Conservation (phyloP, 2,797 vertebrate species). For the Coreius guichenoti region DNA sequence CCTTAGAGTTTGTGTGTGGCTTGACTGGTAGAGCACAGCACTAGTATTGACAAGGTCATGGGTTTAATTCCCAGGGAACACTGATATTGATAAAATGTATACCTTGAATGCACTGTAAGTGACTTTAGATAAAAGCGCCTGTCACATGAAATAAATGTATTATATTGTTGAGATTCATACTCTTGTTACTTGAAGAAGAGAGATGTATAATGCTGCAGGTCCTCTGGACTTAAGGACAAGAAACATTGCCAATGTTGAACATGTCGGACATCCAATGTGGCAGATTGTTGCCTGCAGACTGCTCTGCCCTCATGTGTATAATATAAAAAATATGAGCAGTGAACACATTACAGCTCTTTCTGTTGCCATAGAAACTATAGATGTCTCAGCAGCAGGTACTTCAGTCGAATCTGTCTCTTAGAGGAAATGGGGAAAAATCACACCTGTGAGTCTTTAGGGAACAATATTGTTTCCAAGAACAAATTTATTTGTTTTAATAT, state of each 20-base stretch:
- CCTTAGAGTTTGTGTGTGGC: neutral
- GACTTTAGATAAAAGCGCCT: neutral
- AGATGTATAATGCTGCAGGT: neutral
- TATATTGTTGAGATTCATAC: neutral
- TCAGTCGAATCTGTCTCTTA: constrained; percentile 20
- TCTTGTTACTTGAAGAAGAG: neutral
- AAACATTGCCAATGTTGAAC: neutral
- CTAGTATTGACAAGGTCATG: neutral
- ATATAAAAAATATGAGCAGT: constrained; percentile 47
- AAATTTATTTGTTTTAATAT: neutral
- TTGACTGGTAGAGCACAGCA: neutral
- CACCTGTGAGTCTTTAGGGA: constrained; percentile 23
- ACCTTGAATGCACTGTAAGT: neutral
- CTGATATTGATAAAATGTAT: neutral
- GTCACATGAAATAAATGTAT: neutral
- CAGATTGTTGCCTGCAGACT: constrained; percentile 25
- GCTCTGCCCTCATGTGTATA: constrained; percentile 18
- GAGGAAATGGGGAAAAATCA: constrained; percentile 43
- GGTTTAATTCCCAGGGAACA: neutral
- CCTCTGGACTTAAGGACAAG: neutral
- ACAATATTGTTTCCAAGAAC: neutral
- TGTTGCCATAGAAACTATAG: constrained; percentile 59
- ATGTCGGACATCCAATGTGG: neutral
- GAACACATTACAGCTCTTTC: constrained; percentile 39
- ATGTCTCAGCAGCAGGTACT: constrained; percentile 30